Base-by-base conservation (phyloP, 2,113 vertebrate species). In the Lycaon pictus region DNA sequence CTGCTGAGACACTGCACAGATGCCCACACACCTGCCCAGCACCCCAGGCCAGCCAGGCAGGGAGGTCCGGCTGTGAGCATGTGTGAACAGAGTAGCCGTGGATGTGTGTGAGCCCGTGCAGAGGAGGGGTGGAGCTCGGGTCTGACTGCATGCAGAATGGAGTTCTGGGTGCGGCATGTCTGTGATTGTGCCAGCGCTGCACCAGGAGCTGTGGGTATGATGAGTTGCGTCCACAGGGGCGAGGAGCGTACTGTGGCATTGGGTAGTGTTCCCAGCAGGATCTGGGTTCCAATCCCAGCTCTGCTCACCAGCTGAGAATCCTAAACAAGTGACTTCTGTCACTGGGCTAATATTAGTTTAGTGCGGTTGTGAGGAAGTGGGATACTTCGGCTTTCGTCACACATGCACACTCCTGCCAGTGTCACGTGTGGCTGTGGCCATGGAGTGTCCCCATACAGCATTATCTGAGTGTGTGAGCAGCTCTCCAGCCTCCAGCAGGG, bases 171-270 rank as follows among this genome's bases (percentile, higher is more conserved):
- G 11, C 13, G 4, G 27, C 2, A 20, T 12, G 12, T 74, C 22
- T 74, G 29, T n/a, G n/a, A 13, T 0, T 3, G 53, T 29, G 27
- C 16, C 32, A 43, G 0, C 19, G 27, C 29, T 35, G 22, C 1
- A 12, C 3, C 15, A 35, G 58, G 60, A 43, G 51, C 51, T 29
- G 17, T 1, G 43, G 37, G 37, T 19, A 7, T 6, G 17, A 71
- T 80, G 29, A 55, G 11, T 53, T 22, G 55, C 2, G 22, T 1
- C 11, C 56, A 5, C 13, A 7, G 1, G 13, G 60, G 58, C 0
- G 7, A 17, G 32, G 32, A 32, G 13, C 11, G 19, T 25, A 48
- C 76, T 12, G 15, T 0, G 0, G n/a, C 11, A 0, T 43, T 0
- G 10, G 48, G 51, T 3, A 43, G 5, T 23, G 27, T 8, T 32